These are phyloP conservation scores for Ceyx cyanopectus DNA, from an alignment of 2,113 vertebrate genomes.

Conservation along the genomic window DNA sequence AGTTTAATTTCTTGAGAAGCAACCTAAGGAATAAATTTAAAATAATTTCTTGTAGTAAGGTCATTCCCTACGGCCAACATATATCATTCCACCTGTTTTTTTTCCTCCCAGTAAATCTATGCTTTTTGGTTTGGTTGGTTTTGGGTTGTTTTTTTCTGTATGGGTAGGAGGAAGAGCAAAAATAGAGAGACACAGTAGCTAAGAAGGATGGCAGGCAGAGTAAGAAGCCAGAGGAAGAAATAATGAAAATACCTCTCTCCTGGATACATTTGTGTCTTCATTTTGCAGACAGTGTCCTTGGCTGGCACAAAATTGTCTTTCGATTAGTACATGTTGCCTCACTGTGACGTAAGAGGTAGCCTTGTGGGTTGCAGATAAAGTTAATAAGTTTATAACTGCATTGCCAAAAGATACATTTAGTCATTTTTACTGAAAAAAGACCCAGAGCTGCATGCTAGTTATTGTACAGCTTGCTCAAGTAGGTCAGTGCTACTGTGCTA, in stretches of 20 bases:
- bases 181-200: not conserved
- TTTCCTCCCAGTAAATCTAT: not conserved
- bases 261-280: not conserved
- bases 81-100: not conserved
- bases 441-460: not conserved
- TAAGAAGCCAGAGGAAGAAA: not conserved
- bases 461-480: not conserved
- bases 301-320: not conserved
- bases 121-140: not conserved
- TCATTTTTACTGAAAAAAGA: slow-evolving; percentile 17
- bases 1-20: not conserved
- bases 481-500: not conserved
- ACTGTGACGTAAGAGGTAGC: slow-evolving; percentile 10
- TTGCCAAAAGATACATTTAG: not conserved
- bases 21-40: not conserved
- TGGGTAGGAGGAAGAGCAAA: not conserved
- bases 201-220: not conserved
- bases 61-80: not conserved
- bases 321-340: not conserved
- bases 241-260: not conserved
- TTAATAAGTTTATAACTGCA: not conserved
- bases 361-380: slow-evolving; percentile 13
- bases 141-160: not conserved
- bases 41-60: not conserved
- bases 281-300: slow-evolving; percentile 15